Base-by-base conservation (phyloP, 2,888 invertebrate species). In the Tupiocoris notatus region DNA sequence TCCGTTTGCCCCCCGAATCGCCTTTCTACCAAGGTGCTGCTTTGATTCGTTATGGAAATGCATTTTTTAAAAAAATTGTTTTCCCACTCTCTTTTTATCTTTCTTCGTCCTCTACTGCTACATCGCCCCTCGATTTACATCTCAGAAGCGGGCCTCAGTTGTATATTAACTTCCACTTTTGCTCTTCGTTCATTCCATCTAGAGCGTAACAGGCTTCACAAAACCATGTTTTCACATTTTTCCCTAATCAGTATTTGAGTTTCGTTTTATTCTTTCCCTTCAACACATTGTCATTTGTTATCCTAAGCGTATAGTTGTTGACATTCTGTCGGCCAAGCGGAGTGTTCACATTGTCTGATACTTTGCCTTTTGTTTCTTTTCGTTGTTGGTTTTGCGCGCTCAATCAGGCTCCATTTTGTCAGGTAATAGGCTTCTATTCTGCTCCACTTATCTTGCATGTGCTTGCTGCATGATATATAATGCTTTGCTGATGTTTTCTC, bases 391-490 rank as follows among this genome's bases (percentile, higher is more conserved):
- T 80, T 81, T 80, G 78, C 79, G 79, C 78, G 79, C 78, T 79
- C 81, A 77, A 79, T 77, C 81, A 82, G 82, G 81, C 81, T 81
- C 91, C 88, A 91, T 91, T 89, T 88, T 91, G 88, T 91, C 91
- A 91, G 91, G 91, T 91, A 91, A 91, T 80, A 80, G 79, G 78
- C 79, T 79, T 80, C 77, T 77, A 68, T 67, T 24, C 75, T 73
- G 73, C 73, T 62, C 66, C 73, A 63, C 73, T 73, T 63, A 62
- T 73, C 73, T 67, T 63, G 73, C 73, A 73, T 73, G 73, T 73
- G 73, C 73, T 73, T 62, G 73, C 73, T 73, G 73, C 73, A 73
- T 73, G 73, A 20, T 39, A n/a, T n/a, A n/a, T n/a, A n/a, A n/a
- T n/a, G n/a, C n/a, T n/a, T 39, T 39, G 39, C 39, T 39, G 6